A percentile compares a stretch with the other conserved stretches of the same genome.
Evolutionary conservation across 2,888 invertebrate genomes (phyloP).

Genomic region (Mesochorus sp.): DNA sequence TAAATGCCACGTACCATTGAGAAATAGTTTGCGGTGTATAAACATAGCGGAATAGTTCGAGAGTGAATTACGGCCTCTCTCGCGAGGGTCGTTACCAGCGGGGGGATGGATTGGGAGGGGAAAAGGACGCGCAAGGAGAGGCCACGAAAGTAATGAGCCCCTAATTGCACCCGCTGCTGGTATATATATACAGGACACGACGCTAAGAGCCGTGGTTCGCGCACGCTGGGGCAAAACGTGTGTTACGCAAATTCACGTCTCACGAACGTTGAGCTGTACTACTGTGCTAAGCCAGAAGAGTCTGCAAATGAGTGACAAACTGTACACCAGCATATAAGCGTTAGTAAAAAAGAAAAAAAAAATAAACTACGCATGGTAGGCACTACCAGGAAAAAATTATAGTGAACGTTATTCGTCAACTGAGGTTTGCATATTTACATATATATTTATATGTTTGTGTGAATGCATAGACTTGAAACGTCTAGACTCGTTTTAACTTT

Average conservation of each 20-base stretch:
- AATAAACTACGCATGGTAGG: constrained; percentile 29
- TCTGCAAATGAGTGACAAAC: constrained; percentile 22
- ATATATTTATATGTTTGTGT: too few relatives aligned
- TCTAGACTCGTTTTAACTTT: too few relatives aligned
- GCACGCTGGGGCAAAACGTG: constrained; percentile 27
- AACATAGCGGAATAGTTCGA: constrained; percentile 69
- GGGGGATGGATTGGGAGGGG: constrained; percentile 29
- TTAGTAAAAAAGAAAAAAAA: constrained; percentile 44
- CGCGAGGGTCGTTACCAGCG: constrained; percentile 70
- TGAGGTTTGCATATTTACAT: too few relatives aligned
- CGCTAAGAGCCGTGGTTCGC: constrained; percentile 62
- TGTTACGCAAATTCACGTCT: constrained; percentile 53
- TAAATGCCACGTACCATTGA: constrained; percentile 68
- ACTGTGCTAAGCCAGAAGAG: constrained; percentile 25
- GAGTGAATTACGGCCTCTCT: constrained; percentile 68
- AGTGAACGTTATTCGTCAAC: too few relatives aligned
- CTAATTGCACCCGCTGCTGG: constrained; percentile 70
- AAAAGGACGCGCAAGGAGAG: constrained; percentile 3
- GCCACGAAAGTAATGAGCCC: constrained; percentile 72
- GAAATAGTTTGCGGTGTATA: constrained; percentile 67
- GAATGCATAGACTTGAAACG: too few relatives aligned
- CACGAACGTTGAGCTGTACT: constrained; percentile 37
- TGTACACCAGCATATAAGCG: constrained; percentile 1
- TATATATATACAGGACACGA: constrained; percentile 43
- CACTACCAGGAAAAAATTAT: constrained; percentile 9